Percentiles rank a stretch among this genome's conserved stretches.
Conservation (phyloP, 2,797 vertebrate species). For the Sebastes steindachneri region DNA sequence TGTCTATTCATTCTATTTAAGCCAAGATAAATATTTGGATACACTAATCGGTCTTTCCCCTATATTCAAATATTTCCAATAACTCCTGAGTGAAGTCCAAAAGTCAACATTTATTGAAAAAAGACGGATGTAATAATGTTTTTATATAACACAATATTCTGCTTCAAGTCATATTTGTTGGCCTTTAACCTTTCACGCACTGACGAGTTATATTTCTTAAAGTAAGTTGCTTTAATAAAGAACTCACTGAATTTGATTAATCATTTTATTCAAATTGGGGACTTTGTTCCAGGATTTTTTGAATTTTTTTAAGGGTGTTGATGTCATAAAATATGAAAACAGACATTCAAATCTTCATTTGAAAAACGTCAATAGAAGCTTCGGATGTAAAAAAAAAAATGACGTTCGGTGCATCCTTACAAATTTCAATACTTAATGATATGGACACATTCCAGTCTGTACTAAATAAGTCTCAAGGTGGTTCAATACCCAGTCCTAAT, state of each 20-base stretch:
- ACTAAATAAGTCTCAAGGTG: not conserved
- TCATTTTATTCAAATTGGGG: too few relatives aligned
- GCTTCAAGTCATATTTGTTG: not conserved
- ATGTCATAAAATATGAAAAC: not conserved
- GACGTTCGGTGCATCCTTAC: fast-evolving
- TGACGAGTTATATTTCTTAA: not conserved
- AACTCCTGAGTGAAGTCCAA: not conserved
- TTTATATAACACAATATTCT: not conserved
- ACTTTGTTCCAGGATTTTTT: not conserved
- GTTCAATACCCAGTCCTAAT: not conserved
- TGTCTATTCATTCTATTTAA: not conserved
- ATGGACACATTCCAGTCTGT: not conserved
- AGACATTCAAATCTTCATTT: not conserved
- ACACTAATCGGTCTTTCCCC: not conserved
- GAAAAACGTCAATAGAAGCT: not conserved
- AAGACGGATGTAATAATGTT: not conserved
- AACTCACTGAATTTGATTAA: not conserved
- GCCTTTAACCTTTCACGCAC: not conserved
- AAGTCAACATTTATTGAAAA: not conserved
- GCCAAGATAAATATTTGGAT: not conserved
- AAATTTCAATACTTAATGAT: not conserved
- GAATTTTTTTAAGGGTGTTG: not conserved
- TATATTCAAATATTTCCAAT: not conserved
- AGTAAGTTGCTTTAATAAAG: not conserved
- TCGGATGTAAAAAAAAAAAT: not conserved